These are phyloP conservation scores for Phataginus tricuspis DNA, from an alignment of 2,797 vertebrate species.

Conservation along the genomic window DNA sequence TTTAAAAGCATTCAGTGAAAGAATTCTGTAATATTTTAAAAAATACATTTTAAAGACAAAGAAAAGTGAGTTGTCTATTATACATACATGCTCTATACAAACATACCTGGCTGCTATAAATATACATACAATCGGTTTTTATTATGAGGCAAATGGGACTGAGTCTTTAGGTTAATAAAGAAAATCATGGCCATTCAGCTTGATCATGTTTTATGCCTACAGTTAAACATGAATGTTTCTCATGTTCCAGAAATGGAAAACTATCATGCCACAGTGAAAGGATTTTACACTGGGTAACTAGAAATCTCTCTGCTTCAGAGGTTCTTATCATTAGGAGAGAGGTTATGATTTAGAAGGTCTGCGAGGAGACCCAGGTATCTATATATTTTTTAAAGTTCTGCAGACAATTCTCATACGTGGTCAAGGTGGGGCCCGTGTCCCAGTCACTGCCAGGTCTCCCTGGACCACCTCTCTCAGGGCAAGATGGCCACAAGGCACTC, in stretches of 20 bases:
- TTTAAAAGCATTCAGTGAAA: conserved; percentile 13
- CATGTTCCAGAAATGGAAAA: conserved; percentile 7
- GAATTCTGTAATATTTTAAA: background rate
- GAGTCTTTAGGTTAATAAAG: background rate
- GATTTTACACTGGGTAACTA: background rate
- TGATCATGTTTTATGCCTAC: background rate
- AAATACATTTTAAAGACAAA: background rate
- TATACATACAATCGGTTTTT: background rate
- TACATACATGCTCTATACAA: background rate
- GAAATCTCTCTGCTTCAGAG: background rate
- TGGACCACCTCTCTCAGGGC: background rate
- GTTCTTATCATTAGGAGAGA: background rate
- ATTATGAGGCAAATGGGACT: background rate
- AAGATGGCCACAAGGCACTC: background rate
- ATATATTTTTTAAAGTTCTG: background rate
- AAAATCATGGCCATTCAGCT: background rate
- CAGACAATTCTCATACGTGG: background rate
- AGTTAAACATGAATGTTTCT: background rate
- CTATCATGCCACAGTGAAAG: background rate
- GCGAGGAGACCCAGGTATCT: background rate
- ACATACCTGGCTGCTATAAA: background rate
- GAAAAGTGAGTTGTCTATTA: conserved; percentile 10
- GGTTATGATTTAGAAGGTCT: background rate
- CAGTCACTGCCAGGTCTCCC: background rate
- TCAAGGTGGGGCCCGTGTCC: background rate